phyloP scores from a whole-genome alignment of 2,113 vertebrate species.

The Cnemophilus loriae region DNA sequence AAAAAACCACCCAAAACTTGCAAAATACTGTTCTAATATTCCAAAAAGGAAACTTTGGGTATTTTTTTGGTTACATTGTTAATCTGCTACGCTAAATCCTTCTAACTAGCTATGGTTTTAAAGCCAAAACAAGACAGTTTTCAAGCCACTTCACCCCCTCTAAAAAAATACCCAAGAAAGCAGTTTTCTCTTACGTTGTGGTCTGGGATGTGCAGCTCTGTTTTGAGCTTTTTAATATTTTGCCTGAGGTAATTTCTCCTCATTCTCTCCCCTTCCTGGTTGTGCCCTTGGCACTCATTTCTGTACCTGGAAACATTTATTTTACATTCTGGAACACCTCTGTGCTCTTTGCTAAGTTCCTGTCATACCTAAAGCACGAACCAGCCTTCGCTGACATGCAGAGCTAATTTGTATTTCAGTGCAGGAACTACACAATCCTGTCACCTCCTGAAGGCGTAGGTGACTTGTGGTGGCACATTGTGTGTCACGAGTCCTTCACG shows the following conservation, averaged over 20 bases:
- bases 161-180: not conserved
- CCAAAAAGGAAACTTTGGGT: not conserved
- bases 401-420: not conserved
- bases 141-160: too few species aligned
- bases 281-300: not conserved
- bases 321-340: not conserved
- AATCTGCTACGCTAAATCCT: not conserved
- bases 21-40: not conserved
- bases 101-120: accelerated
- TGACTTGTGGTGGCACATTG: not conserved
- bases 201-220: not conserved
- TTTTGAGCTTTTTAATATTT: not conserved
- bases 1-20: not conserved
- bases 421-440: not conserved
- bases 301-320: not conserved
- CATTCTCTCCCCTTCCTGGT: not conserved
- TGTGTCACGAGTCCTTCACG: not conserved
- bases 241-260: not conserved
- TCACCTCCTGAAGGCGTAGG: not conserved
- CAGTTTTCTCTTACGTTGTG: not conserved
- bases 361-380: not conserved
- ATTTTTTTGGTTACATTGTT: accelerated
- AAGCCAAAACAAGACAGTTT: not conserved
- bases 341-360: not conserved
- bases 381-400: not conserved